phyloP scores from a whole-genome alignment of 64 coral and sea anemone species.

The Porites lutea region DNA sequence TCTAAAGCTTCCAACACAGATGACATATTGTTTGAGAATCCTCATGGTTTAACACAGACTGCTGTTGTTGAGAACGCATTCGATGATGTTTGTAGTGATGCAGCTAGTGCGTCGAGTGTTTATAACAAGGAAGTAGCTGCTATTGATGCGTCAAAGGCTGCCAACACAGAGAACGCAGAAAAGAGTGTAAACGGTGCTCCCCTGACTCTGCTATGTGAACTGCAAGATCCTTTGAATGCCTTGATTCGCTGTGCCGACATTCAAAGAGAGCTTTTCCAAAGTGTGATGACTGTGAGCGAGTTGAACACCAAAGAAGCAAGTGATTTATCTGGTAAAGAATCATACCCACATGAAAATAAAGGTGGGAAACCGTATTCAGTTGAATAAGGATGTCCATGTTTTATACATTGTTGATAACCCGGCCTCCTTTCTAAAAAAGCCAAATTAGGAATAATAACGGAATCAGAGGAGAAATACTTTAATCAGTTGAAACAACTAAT shows the following conservation, averaged over 20 bases:
- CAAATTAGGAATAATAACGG: too few species aligned
- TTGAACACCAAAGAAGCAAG: neutral
- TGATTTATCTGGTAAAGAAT: neutral
- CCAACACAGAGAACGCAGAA: neutral
- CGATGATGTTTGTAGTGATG: neutral
- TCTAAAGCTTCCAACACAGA: too few species aligned
- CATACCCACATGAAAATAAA: neutral
- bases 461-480: too few species aligned
- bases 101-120: neutral
- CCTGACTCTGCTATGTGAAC: neutral
- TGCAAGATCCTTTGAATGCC: constrained; percentile 1
- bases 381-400: too few species aligned
- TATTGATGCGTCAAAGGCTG: neutral
- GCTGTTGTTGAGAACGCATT: neutral
- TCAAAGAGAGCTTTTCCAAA: constrained; percentile 37
- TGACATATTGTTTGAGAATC: too few species aligned
- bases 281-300: neutral
- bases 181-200: neutral
- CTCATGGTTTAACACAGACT: too few species aligned
- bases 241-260: constrained; percentile 48
- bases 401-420: too few species aligned
- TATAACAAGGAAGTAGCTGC: neutral
- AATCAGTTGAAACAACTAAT: too few species aligned
- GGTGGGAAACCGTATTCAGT: neutral
- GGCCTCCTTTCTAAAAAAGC: too few species aligned